A percentile compares a stretch with the other conserved stretches of the same genome.
These are phyloP conservation scores for Palaemon carinicauda DNA, from an alignment of 1,140 invertebrate species.

Conservation along the genomic window DNA sequence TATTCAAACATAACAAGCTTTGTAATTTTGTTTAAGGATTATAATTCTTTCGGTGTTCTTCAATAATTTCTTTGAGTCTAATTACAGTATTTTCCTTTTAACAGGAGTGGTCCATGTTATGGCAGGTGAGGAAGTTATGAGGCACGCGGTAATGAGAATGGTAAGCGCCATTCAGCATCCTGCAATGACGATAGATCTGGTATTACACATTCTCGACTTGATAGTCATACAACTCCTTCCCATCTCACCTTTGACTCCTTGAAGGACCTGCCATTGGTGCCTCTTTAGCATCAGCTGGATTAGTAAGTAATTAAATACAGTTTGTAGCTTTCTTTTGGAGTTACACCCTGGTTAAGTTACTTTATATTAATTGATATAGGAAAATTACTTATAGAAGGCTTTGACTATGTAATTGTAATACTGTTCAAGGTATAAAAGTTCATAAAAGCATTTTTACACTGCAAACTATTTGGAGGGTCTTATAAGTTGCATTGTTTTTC, in stretches of 20 bases:
- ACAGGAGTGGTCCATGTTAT: conserved; percentile 1
- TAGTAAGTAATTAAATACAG: not conserved
- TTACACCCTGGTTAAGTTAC: not conserved
- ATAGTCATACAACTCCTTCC: conserved; percentile 35
- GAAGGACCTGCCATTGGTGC: conserved; percentile 9
- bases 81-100: not conserved
- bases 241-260: conserved; percentile 14
- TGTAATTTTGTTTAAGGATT: not conserved
- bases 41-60: not conserved
- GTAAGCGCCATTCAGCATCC: conserved; percentile 43
- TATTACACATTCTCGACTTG: conserved; percentile 41
- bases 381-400: too few relatives aligned
- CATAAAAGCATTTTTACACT: too few relatives aligned
- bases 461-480: too few relatives aligned
- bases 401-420: too few relatives aligned
- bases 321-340: too few relatives aligned
- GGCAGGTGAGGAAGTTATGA: conserved; percentile 12
- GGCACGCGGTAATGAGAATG: not conserved
- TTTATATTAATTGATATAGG: not conserved
- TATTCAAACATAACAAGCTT: not conserved
- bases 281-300: not conserved
- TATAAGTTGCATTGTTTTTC: too few relatives aligned
- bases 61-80: not conserved
- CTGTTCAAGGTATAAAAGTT: too few relatives aligned
- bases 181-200: conserved; percentile 25